A percentile compares a stretch with the other conserved stretches of the same genome.
Conservation (phyloP, 2,888 invertebrate genomes). For the Psylliodes chrysocephalus region DNA sequence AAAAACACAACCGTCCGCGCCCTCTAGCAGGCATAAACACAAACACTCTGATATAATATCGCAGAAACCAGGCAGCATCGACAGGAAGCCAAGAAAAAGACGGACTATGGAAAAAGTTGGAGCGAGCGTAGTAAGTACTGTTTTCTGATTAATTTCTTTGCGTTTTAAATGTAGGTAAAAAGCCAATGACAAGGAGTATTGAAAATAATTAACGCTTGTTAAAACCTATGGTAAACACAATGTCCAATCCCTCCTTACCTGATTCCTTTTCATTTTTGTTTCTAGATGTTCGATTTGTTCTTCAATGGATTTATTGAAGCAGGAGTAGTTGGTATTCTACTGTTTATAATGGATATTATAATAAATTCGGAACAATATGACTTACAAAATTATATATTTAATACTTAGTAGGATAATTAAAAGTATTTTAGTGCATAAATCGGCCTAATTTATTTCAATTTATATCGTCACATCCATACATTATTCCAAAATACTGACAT, state of each 20-base stretch:
- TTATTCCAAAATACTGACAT: too few species aligned
- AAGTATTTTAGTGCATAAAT: conserved; percentile 18
- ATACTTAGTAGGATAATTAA: conserved; percentile 25
- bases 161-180: too few species aligned
- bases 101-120: conserved; percentile 72
- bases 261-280: conserved; percentile 36
- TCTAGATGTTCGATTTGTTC: conserved; percentile 54
- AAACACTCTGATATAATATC: conserved; percentile 54
- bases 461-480: too few species aligned
- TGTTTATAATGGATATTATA: conserved; percentile 58
- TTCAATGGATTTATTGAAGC: conserved; percentile 53
- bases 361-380: conserved; percentile 63
- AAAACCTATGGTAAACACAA: conserved; percentile 10
- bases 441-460: conserved; percentile 5
- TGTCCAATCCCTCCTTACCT: not conserved
- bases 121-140: conserved; percentile 73
- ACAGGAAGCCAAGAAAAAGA: conserved; percentile 66
- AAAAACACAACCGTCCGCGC: conserved; percentile 43
- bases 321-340: conserved; percentile 52
- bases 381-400: conserved; percentile 44
- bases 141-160: too few species aligned
- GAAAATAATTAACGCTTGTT: too few species aligned
- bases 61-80: conserved; percentile 48
- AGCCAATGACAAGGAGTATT: too few species aligned
- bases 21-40: conserved; percentile 58